phyloP scores from a whole-genome alignment of 2,113 vertebrate species.

The Lasiurus borealis region DNA sequence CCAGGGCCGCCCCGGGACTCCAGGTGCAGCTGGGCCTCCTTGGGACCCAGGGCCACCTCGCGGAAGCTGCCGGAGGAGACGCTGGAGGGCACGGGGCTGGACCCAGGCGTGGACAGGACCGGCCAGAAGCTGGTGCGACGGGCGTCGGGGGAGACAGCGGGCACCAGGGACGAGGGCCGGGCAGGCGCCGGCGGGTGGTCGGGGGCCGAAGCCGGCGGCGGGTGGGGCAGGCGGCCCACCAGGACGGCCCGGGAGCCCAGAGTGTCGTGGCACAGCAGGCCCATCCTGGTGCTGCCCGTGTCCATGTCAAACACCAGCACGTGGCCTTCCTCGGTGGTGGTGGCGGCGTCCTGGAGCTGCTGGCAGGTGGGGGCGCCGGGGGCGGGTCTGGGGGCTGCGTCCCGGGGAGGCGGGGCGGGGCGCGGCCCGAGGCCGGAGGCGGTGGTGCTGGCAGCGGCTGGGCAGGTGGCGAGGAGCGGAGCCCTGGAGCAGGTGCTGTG shows the following conservation, averaged over 20 bases:
- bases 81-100: slow-evolving; percentile 72
- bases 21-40: slow-evolving; percentile 66
- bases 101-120: background rate
- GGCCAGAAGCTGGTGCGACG: slow-evolving; percentile 56
- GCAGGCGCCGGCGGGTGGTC: too few relatives aligned
- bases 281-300: slow-evolving; percentile 63
- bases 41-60: slow-evolving; percentile 69
- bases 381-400: too few relatives aligned
- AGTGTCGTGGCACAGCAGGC: slow-evolving; percentile 75
- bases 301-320: slow-evolving; percentile 77
- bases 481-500: background rate
- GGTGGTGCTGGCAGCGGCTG: too few relatives aligned
- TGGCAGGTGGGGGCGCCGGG: slow-evolving; percentile 56
- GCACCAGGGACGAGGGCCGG: too few relatives aligned
- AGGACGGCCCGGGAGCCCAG: slow-evolving; percentile 71
- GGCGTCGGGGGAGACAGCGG: background rate
- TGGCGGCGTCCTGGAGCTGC: background rate
- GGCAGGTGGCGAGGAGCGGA: background rate
- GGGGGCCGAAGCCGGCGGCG: too few relatives aligned
- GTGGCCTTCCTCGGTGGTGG: slow-evolving; percentile 29
- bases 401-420: background rate
- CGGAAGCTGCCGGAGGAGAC: slow-evolving; percentile 63
- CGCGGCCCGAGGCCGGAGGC: background rate
- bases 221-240: slow-evolving; percentile 29
- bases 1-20: background rate